These are phyloP conservation scores for Argyrosomus regius DNA, from an alignment of 2,797 vertebrate genomes.

Conservation along the genomic window DNA sequence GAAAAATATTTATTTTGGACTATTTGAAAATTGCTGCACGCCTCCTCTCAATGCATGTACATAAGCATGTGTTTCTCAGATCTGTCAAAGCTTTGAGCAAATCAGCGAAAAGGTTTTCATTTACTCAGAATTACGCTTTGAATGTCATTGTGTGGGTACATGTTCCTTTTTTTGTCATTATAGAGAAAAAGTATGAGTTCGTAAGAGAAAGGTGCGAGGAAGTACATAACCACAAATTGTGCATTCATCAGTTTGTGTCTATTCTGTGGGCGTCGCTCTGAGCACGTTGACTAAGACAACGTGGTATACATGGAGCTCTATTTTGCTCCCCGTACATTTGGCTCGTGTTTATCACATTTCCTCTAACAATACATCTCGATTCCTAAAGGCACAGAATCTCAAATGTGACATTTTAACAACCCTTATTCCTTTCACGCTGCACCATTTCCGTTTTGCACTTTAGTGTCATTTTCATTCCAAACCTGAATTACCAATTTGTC, in stretches of 20 bases:
- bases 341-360: conserved; percentile 84
- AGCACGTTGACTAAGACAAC: conserved; percentile 76
- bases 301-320: conserved; percentile 69
- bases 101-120: conserved; percentile 75
- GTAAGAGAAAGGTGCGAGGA: conserved; percentile 71
- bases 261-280: conserved; percentile 75
- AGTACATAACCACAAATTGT: conserved; percentile 76
- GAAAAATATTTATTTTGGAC: conserved; percentile 42
- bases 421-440: conserved; percentile 86
- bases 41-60: conserved; percentile 23
- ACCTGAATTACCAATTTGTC: conserved; percentile 96
- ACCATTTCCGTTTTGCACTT: conserved; percentile 87
- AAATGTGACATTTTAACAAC: conserved; percentile 90
- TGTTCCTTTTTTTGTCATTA: conserved; percentile 62
- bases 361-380: conserved; percentile 85
- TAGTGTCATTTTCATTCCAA: conserved; percentile 90
- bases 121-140: conserved; percentile 69
- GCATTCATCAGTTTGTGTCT: conserved; percentile 75
- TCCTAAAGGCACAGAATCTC: conserved; percentile 84
- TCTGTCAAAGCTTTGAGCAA: conserved; percentile 66
- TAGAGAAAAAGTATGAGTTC: conserved; percentile 63
- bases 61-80: conserved; percentile 58
- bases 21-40: conserved; percentile 16
- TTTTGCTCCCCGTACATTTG: conserved; percentile 76
- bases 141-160: conserved; percentile 79